These are phyloP conservation scores for Oligia latruncula DNA, from an alignment of 2,888 invertebrate species.

Conservation along the genomic window DNA sequence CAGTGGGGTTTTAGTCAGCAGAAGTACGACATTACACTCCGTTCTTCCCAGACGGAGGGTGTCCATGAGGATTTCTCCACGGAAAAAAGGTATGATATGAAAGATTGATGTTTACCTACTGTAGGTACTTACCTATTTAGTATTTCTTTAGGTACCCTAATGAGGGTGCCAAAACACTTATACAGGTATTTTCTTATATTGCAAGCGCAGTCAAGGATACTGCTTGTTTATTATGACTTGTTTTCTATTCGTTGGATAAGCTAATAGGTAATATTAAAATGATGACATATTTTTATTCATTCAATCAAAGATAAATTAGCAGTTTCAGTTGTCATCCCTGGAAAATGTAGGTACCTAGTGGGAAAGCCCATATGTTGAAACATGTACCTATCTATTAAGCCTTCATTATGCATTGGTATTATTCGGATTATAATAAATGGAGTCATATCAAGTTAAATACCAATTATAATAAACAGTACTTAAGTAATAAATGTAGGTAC, in stretches of 20 bases:
- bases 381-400: background rate
- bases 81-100: background rate
- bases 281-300: no score
- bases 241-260: background rate
- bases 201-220: background rate
- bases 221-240: background rate
- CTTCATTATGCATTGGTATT: background rate
- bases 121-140: background rate
- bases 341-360: background rate
- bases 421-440: slow-evolving; percentile 3
- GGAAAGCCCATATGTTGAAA: slow-evolving; percentile 1
- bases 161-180: background rate
- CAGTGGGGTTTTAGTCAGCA: background rate
- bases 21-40: background rate
- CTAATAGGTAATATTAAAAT: background rate
- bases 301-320: background rate
- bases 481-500: background rate
- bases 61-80: background rate
- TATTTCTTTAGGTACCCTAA: background rate
- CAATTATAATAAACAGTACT: background rate
- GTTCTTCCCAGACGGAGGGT: background rate
- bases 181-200: background rate
- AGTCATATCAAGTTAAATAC: background rate
- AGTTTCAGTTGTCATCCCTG: background rate
- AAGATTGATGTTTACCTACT: background rate